Evolutionary conservation across 2,888 invertebrate species (phyloP).

Genomic region (Plusia festucae): DNA sequence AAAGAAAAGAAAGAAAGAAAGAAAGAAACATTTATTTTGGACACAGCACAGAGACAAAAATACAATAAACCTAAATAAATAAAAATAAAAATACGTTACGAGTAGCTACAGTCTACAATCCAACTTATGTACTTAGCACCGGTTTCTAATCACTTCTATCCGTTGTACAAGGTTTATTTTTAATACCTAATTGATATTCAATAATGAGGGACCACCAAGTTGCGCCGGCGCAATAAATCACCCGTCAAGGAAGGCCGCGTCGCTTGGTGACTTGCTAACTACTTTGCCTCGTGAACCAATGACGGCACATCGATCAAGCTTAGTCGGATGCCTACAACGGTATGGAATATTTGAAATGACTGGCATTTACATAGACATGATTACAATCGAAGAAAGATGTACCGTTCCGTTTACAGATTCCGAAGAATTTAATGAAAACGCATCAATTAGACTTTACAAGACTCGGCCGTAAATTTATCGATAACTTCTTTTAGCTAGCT

Average conservation of each 20-base stretch:
- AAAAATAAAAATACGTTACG: too few relatives aligned
- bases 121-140: conserved; percentile 32
- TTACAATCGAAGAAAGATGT: conserved; percentile 1
- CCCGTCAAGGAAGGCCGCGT: conserved; percentile 60
- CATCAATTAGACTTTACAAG: not conserved
- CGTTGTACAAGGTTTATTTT: conserved; percentile 52
- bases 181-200: conserved; percentile 62
- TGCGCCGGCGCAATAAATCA: conserved; percentile 61
- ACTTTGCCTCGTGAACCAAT: conserved; percentile 56
- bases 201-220: conserved; percentile 65
- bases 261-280: conserved; percentile 60
- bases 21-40: too few relatives aligned
- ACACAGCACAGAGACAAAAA: too few relatives aligned
- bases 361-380: conserved; percentile 17
- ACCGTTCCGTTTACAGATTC: not conserved
- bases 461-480: not conserved
- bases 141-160: conserved; percentile 48
- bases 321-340: conserved; percentile 40
- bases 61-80: too few relatives aligned
- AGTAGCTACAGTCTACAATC: not conserved
- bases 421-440: not conserved
- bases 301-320: conserved; percentile 58
- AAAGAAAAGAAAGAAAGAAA: too few relatives aligned
- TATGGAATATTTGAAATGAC: conserved; percentile 44
- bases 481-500: not conserved